A percentile compares a stretch with the other conserved stretches of the same genome.
These are phyloP conservation scores for Brachyhypopomus occidentalis DNA, from an alignment of 2,113 vertebrate genomes.

Conservation along the genomic window DNA sequence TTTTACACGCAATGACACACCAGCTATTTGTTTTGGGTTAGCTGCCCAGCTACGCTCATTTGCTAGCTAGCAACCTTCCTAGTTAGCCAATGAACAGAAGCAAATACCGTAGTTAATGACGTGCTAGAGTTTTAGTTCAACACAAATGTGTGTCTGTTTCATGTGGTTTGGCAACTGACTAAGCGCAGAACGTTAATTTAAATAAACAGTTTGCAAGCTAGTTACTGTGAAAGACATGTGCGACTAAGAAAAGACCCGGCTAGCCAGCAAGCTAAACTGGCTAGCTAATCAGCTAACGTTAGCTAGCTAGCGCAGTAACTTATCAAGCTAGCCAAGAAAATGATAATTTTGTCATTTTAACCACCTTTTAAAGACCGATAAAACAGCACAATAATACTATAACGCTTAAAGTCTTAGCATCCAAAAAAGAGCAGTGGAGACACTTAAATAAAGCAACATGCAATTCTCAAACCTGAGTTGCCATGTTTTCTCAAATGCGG, in stretches of 20 bases:
- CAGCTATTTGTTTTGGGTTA: neutral
- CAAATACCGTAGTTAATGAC: neutral
- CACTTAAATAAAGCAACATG: neutral
- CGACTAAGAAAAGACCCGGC: neutral
- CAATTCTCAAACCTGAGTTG: slow-evolving; percentile 62
- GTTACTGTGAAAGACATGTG: slow-evolving; percentile 4
- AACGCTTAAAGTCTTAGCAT: no score
- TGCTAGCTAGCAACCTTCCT: no score
- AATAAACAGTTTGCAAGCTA: neutral
- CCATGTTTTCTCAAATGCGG: slow-evolving; percentile 60
- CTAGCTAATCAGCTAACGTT: no score
- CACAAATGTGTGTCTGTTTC: neutral
- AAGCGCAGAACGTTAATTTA: neutral
- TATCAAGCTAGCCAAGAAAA: no score
- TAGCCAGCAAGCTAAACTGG: neutral
- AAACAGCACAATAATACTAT: no score
- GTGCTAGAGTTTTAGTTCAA: neutral
- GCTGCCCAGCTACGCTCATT: neutral
- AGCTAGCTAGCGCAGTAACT: no score
- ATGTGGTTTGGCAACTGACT: rapidly evolving
- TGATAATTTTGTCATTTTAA: no score
- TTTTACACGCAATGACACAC: neutral
- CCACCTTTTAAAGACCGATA: no score
- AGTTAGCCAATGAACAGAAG: neutral
- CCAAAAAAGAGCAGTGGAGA: no score